These are phyloP conservation scores for Andrena hattorfiana DNA, from an alignment of 2,888 invertebrate genomes.

Conservation along the genomic window DNA sequence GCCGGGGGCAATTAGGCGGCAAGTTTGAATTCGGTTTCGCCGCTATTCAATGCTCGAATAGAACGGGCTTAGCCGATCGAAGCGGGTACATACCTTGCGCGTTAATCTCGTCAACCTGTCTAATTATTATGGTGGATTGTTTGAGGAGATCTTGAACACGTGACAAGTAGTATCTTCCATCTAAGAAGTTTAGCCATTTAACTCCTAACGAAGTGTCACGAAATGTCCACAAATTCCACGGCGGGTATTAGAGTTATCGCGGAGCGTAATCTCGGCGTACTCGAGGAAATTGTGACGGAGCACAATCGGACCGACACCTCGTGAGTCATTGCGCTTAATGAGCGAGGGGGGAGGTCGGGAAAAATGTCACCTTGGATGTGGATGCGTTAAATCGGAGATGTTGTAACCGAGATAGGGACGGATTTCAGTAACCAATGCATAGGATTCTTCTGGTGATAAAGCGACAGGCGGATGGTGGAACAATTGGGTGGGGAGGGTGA, in stretches of 20 bases:
- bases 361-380: conserved; percentile 3
- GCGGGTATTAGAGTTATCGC: conserved; percentile 54
- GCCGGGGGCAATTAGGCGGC: conserved; percentile 51
- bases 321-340: conserved; percentile 52
- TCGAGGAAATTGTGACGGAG: conserved; percentile 53
- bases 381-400: background rate
- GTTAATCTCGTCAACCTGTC: too few relatives aligned
- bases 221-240: conserved; percentile 38
- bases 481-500: background rate
- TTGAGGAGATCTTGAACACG: background rate
- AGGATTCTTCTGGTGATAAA: background rate
- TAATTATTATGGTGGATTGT: background rate
- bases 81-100: too few relatives aligned
- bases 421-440: background rate
- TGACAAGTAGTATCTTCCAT: background rate
- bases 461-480: background rate
- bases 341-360: conserved; percentile 3
- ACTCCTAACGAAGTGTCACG: conserved; percentile 26
- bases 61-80: background rate
- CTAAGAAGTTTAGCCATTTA: background rate
- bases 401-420: conserved; percentile 13
- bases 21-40: conserved; percentile 57
- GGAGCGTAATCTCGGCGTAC: conserved; percentile 36
- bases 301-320: conserved; percentile 9
- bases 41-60: conserved; percentile 15